Evolutionary conservation across 2,113 vertebrate species (phyloP).

Genomic region (Camelus bactrianus): DNA sequence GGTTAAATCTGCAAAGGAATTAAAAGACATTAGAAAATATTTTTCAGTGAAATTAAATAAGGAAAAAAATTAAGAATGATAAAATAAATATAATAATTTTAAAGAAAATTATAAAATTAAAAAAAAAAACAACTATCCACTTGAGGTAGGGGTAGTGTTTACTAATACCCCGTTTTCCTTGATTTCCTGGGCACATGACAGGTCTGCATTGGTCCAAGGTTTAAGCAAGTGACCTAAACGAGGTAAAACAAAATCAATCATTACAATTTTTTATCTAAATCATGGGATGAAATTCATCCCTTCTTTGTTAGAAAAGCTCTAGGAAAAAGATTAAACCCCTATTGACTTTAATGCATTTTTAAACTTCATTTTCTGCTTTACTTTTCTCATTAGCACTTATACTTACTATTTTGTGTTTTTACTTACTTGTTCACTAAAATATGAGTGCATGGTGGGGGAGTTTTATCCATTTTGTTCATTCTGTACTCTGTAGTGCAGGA

Average conservation of each 20-base stretch:
- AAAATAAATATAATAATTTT: not conserved
- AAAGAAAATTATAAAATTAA: not conserved
- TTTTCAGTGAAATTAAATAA: conserved; percentile 24
- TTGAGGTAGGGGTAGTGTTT: not conserved
- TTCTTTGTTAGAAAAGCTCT: not conserved
- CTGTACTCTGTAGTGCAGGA: not conserved
- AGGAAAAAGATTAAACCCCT: not conserved
- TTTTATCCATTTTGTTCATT: not conserved
- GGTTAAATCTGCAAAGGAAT: not conserved
- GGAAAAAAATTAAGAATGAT: not conserved
- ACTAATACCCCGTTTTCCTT: not conserved
- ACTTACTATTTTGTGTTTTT: not conserved
- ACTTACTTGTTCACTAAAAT: not conserved
- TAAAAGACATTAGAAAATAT: not conserved
- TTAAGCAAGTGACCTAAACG: not conserved
- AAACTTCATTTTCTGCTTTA: not conserved
- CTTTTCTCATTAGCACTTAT: not conserved
- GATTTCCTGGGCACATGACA: not conserved
- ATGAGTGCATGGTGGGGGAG: not conserved
- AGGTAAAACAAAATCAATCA: not conserved
- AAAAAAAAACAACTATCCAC: not conserved
- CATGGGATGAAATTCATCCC: not conserved
- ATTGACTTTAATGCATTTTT: not conserved
- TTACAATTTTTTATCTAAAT: not conserved
- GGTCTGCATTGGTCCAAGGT: not conserved